A percentile compares a stretch with the other conserved stretches of the same genome.
Evolutionary conservation across 35 echinoderm and acorn worm species (phyloP).

Genomic region (Holothuria glaberrima): DNA sequence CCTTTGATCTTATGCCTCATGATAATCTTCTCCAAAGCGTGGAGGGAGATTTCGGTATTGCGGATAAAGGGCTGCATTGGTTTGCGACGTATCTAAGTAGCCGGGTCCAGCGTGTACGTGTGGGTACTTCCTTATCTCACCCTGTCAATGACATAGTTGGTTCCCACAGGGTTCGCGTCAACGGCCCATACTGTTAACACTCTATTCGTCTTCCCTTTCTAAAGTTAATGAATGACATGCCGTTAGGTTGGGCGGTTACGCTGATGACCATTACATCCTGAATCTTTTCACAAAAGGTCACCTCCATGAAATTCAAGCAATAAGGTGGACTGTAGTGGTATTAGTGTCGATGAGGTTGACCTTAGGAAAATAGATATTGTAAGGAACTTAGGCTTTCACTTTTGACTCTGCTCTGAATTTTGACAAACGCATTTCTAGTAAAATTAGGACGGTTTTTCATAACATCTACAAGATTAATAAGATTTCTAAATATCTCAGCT

Average conservation of each 20-base stretch:
- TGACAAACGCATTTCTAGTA: conserved; percentile 1
- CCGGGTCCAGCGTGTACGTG: no score
- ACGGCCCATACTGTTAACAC: background rate
- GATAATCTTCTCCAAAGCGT: background rate
- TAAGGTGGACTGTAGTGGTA: background rate
- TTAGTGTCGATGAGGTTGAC: background rate
- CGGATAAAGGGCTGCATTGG: background rate
- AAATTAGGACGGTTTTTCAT: background rate
- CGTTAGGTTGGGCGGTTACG: background rate
- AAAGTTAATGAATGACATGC: background rate
- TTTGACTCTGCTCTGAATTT: background rate
- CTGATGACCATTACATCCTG: conserved; percentile 5
- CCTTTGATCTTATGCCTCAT: conserved; percentile 1
- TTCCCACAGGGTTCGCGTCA: conserved; percentile 7
- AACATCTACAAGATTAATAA: background rate
- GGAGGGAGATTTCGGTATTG: background rate
- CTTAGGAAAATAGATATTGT: background rate
- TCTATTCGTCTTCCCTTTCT: background rate
- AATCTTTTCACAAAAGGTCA: background rate
- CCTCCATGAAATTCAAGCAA: background rate
- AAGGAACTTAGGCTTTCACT: background rate
- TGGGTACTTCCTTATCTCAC: no score
- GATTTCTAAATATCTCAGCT: no score
- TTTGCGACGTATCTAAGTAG: background rate
- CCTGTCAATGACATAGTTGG: background rate